Percentiles rank a stretch among this genome's conserved stretches.
Evolutionary conservation across 1,140 invertebrate genomes (phyloP).

Genomic region (Maconellicoccus hirsutus): DNA sequence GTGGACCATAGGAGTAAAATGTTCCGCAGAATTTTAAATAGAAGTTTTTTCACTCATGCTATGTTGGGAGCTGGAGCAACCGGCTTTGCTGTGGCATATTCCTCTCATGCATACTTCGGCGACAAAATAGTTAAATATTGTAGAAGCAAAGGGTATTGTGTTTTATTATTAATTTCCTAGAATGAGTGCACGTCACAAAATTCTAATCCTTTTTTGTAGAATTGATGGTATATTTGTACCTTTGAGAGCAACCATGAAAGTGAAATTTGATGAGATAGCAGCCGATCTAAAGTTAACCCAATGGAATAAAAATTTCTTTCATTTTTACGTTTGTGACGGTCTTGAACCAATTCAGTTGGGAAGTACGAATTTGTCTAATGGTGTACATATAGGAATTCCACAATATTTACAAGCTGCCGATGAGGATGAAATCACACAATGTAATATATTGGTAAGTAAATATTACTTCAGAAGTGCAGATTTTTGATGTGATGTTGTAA

Average conservation of each 20-base stretch:
- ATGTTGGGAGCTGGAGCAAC: no score
- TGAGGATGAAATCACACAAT: conserved; percentile 11
- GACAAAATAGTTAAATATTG: neutral
- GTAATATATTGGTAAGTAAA: conserved; percentile 14
- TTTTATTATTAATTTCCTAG: no score
- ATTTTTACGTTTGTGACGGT: conserved; percentile 9
- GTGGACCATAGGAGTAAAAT: no score
- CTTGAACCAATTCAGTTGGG: conserved; percentile 21
- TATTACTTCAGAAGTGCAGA: neutral
- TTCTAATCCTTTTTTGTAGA: neutral
- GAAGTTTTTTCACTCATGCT: no score
- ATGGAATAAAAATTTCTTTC: conserved; percentile 13
- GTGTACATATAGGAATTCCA: conserved; percentile 26
- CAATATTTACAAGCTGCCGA: conserved; percentile 14
- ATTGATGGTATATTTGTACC: conserved; percentile 11
- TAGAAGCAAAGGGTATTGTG: neutral
- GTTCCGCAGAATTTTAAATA: no score
- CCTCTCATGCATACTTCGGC: no score
- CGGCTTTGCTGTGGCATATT: no score
- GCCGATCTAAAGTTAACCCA: conserved; percentile 22
- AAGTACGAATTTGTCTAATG: conserved; percentile 15
- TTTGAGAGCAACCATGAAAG: conserved; percentile 17
- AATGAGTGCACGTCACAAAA: no score
- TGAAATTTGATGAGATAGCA: conserved; percentile 23
- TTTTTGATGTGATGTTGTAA: no score